A percentile compares a stretch with the other conserved stretches of the same genome.
Evolutionary conservation across 2,888 invertebrate species (phyloP).

Genomic region (Xestia ashworthii): DNA sequence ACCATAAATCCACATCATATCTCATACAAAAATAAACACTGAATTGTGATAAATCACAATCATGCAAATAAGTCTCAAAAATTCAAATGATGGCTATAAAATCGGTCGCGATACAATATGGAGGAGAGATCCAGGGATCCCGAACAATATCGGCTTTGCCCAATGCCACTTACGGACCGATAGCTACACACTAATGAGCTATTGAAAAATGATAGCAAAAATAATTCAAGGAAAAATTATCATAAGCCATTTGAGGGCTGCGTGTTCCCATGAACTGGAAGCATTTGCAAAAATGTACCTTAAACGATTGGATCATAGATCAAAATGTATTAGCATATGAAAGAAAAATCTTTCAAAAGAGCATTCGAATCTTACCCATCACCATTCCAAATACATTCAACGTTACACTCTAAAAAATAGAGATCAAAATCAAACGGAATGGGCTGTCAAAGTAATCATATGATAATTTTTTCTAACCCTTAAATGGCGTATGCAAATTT

Average conservation of each 20-base stretch:
- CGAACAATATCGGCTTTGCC: slow-evolving; percentile 77
- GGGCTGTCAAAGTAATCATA: slow-evolving; percentile 69
- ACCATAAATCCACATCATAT: slow-evolving; percentile 81
- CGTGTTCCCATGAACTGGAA: slow-evolving; percentile 75
- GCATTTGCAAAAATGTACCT: slow-evolving; percentile 55
- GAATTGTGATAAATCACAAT: slow-evolving; percentile 82
- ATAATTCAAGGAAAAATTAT: slow-evolving; percentile 86
- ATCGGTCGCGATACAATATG: slow-evolving; percentile 86
- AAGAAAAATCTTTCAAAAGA: slow-evolving; percentile 71
- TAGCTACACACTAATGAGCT: slow-evolving; percentile 88
- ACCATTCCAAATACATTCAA: slow-evolving; percentile 40
- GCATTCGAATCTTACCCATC: slow-evolving; percentile 70
- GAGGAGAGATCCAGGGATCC: slow-evolving; percentile 74
- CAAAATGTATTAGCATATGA: slow-evolving; percentile 22
- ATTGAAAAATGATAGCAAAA: slow-evolving; percentile 91
- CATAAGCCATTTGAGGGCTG: slow-evolving; percentile 87
- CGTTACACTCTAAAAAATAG: slow-evolving; percentile 47
- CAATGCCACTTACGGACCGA: slow-evolving; percentile 84
- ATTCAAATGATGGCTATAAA: slow-evolving; percentile 89
- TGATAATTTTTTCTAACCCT: slow-evolving; percentile 83
- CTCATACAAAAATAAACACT: slow-evolving; percentile 79
- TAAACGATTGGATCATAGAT: slow-evolving; percentile 1
- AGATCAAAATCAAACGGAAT: slow-evolving; percentile 57
- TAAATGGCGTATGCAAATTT: slow-evolving; percentile 88
- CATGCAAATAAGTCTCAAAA: slow-evolving; percentile 88